Base-by-base conservation (phyloP, 2,113 vertebrate genomes). In the Limnothrissa miodon region DNA sequence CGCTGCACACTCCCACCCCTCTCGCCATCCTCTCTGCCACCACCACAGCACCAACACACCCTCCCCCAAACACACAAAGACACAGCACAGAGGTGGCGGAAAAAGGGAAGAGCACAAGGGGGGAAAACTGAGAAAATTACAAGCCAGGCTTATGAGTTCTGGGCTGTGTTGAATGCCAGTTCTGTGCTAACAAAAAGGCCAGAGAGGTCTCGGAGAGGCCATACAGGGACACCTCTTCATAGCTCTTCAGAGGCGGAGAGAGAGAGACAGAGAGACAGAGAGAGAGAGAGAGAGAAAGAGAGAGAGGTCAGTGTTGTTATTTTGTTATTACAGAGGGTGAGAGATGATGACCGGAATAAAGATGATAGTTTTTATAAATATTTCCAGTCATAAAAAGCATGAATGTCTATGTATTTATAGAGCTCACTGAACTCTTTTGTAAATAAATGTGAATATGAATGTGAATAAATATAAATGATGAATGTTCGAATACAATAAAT, bases 61-160 rank as follows among this genome's bases (percentile, higher is more conserved):
- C 78, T 70, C 48, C 79, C 78, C 81, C 83, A 36, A 42, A 78
- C 44, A 44, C 80, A 78, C 80, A 78, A 81, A 46, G 70, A 82
- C 80, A 79, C 81, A 85, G 84, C 39, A 56, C 39, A 56, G 51
- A 23, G 51, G 51, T 5, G 19, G 51, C 19, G 5, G 7, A 66
- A 33, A 66, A 66, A 66, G 2, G n/a, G 59, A 66, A 66, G n/a
- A 66, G 25, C 8, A 9, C 11, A 33, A 33, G 59, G 13, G 25
- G 5, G n/a, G 6, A 66, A 33, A 66, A 33, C 13, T 4, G n/a
- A 33, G 29, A 66, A 66, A 66, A 66, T 66, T n/a, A 66, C 59
- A 66, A 66, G 59, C 59, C 59, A 29, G 59, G 25, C 59, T 33
- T 66, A 25, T 66, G 59, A 66, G 59, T 66, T 66, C 29, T 33